Percentiles rank a stretch among this genome's conserved stretches.
phyloP scores from a whole-genome alignment of 2,888 invertebrate genomes.

The Apomyelois bistriatella region DNA sequence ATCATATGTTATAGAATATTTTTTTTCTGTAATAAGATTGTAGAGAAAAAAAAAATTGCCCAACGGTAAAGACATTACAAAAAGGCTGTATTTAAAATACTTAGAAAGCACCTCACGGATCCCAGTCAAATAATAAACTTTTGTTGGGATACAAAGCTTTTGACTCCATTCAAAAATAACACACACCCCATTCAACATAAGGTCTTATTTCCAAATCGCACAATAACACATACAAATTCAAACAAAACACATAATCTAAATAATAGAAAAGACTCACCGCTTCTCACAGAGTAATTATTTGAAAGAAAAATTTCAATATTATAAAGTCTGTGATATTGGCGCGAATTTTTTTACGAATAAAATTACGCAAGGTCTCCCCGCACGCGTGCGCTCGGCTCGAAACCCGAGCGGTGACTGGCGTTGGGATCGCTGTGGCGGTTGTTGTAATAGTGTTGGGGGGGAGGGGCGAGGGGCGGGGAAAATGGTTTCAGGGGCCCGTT shows the following conservation, averaged over 20 bases:
- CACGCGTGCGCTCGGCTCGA: not conserved
- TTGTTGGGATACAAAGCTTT: not conserved
- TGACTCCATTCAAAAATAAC: not conserved
- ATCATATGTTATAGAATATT: too few relatives aligned
- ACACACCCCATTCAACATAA: not conserved
- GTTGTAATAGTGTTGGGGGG: slow-evolving; percentile 5
- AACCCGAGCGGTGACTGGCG: not conserved
- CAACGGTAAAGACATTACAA: not conserved
- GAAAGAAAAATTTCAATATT: too few relatives aligned
- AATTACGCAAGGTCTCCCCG: not conserved
- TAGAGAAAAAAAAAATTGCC: too few relatives aligned
- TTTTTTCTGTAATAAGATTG: too few relatives aligned
- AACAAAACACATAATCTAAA: not conserved
- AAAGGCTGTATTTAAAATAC: slow-evolving; percentile 1
- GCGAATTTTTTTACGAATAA: slow-evolving; percentile 1
- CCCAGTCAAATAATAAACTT: not conserved
- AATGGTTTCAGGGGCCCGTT: slow-evolving; percentile 2
- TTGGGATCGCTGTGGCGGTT: not conserved
- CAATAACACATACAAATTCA: too few relatives aligned
- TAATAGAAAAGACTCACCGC: not conserved
- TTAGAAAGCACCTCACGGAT: not conserved
- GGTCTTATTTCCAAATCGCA: not conserved
- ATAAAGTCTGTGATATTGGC: not conserved
- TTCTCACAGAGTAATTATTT: too few relatives aligned
- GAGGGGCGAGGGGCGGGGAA: slow-evolving; percentile 6